Percentiles rank a stretch among this genome's conserved stretches.
phyloP scores from a whole-genome alignment of 2,113 vertebrate genomes.

The Lepus timidus region DNA sequence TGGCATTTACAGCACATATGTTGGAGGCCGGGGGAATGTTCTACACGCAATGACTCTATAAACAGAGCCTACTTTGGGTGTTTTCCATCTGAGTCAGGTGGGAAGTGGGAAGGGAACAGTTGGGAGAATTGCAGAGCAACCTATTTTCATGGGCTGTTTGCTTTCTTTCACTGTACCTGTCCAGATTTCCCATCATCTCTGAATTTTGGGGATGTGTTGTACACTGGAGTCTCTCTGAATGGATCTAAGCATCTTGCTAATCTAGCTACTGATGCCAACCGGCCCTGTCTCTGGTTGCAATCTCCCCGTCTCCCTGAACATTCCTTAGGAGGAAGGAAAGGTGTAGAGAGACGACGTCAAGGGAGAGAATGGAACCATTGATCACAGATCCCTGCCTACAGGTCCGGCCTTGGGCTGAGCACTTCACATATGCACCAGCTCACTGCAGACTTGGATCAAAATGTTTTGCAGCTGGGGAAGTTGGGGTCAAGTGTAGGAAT shows the following conservation, averaged over 20 bases:
- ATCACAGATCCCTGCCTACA: fast-evolving
- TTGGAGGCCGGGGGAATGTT: background rate
- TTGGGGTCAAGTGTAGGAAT: background rate
- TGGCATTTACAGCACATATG: background rate
- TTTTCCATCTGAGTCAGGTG: constrained; percentile 44
- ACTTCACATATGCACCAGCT: background rate
- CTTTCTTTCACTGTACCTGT: constrained; percentile 60
- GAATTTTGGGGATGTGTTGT: background rate
- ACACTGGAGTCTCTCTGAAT: background rate
- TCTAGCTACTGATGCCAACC: background rate
- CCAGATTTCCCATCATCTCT: background rate
- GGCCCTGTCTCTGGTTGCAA: background rate
- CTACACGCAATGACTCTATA: background rate
- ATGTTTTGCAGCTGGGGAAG: background rate
- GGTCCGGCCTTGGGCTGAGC: background rate
- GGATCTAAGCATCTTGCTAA: background rate
- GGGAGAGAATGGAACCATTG: background rate
- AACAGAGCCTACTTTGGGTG: constrained; percentile 38
- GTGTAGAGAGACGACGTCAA: background rate
- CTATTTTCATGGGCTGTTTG: constrained; percentile 57
- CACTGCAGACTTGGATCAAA: background rate
- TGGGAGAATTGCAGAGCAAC: constrained; percentile 7
- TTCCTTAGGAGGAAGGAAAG: background rate
- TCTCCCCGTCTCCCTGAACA: background rate
- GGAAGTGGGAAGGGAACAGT: background rate